Base-by-base conservation (phyloP, 2,797 vertebrate species). In the Melanotaenia parkinsoni region DNA sequence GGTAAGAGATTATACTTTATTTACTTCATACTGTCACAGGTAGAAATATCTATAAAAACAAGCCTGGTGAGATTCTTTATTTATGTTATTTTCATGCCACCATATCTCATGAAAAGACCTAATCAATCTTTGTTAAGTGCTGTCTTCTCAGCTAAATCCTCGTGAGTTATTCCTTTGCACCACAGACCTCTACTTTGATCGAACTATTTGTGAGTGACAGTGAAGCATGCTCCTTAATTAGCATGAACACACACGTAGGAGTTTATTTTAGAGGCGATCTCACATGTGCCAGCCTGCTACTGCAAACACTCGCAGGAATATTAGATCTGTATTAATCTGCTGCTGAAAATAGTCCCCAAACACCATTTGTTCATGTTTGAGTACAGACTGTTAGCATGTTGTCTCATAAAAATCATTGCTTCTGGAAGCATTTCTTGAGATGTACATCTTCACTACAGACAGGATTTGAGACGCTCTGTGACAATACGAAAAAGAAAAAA, bases 1-100 rank as follows among this genome's bases (percentile, higher is more conserved):
- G 98, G 98, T 99, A 93, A 13, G 91, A 74, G 5, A 18, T 11
- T 62, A 13, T 0, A 0, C 13, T 1, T 18, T 12, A 43, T 1
- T 60, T 24, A 18, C 26, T 35, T 6, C 45, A 10, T 32, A 13
- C 70, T 28, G 11, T 60, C 3, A 67, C 40, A 18, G 57, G 14
- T 3, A 4, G 1, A 6, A 1, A 1, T 1, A 24, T 22, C 50
- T 53, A 30, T 53, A 26, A 9, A 13, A 5, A 72, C 24, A 9
- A 14, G 20, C 22, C 37, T 13, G 20, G 1, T 20, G 30, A 58
- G 10, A 53, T n/a, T 28, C 9, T 26, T 1, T 60, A 9, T 13
- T 33, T 37, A 61, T 22, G 22, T 63, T 37, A 2, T 24, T 14
- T 28, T 20, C 12, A 3, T n/a, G 67, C 26, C 18, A 47, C 28